Evolutionary conservation across 92 coral and sea anemone genomes (phyloP).

Genomic region (Actinernus sp.): DNA sequence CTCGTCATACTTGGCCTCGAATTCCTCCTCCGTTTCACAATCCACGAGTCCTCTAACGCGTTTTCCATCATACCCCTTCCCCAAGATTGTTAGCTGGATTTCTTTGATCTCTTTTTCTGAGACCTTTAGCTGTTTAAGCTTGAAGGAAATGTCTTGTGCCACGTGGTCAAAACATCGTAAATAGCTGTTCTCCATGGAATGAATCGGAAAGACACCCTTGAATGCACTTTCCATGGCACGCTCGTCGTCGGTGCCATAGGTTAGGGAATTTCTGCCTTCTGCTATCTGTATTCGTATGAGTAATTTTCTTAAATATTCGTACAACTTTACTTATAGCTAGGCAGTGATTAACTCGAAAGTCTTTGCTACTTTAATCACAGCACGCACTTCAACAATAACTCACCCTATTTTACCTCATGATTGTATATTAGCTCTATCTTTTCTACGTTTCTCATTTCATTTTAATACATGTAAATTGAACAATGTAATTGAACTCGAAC

Average conservation of each 20-base stretch:
- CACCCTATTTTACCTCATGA: too few relatives aligned
- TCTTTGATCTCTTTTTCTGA: conserved; percentile 6
- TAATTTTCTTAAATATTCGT: too few relatives aligned
- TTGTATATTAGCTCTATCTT: too few relatives aligned
- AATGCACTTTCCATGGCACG: conserved; percentile 48
- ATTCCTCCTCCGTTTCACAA: conserved; percentile 29
- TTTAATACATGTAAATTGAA: too few relatives aligned
- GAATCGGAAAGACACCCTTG: conserved; percentile 40
- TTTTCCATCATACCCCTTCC: conserved; percentile 24
- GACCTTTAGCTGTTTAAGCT: conserved; percentile 7
- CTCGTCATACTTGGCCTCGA: conserved; percentile 33
- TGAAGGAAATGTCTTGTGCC: conserved; percentile 12
- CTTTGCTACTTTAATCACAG: too few relatives aligned
- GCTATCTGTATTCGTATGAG: too few relatives aligned
- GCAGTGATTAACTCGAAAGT: too few relatives aligned
- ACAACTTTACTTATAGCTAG: too few relatives aligned
- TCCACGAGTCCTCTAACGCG: conserved; percentile 49
- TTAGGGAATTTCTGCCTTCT: conserved; percentile 26
- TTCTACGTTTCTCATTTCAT: too few relatives aligned
- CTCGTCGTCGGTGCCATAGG: conserved; percentile 59
- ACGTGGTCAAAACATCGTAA: conserved; percentile 66
- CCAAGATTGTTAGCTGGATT: conserved; percentile 35
- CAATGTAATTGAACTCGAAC: too few relatives aligned
- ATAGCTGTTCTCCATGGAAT: conserved; percentile 29
- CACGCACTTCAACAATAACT: too few relatives aligned